Evolutionary conservation across 2,113 vertebrate genomes (phyloP).

Genomic region (Calyptommatus sinebrachiatus): DNA sequence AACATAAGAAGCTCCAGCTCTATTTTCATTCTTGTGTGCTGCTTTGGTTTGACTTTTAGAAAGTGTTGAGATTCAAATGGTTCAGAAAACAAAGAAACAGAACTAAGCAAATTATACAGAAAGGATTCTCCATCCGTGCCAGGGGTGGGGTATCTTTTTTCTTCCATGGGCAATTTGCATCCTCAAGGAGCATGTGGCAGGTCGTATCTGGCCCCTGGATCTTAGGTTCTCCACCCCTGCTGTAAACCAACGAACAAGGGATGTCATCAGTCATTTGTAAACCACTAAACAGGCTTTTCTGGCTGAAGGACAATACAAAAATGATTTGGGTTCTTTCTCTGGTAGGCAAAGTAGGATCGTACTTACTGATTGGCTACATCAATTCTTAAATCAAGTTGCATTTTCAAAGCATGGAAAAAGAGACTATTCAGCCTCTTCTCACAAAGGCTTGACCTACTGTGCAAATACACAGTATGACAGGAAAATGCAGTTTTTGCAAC

Average conservation of each 20-base stretch:
- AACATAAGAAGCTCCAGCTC: no score
- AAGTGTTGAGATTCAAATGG: background rate
- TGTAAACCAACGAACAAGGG: no score
- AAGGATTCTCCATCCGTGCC: background rate
- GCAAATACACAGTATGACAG: background rate
- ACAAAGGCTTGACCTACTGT: background rate
- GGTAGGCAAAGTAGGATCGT: background rate
- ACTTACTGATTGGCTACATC: background rate
- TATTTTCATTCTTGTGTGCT: no score
- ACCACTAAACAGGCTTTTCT: no score
- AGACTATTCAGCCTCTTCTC: background rate
- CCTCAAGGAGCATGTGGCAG: no score
- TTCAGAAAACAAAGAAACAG: background rate
- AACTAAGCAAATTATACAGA: background rate
- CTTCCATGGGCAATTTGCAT: no score
- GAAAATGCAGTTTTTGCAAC: background rate
- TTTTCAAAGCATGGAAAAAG: background rate
- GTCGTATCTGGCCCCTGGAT: no score
- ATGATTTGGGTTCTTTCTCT: no score
- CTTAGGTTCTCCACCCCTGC: no score
- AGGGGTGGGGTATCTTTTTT: background rate
- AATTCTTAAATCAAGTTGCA: background rate
- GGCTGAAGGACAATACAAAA: no score
- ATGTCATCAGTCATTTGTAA: no score
- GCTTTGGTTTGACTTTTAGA: no score